These are phyloP conservation scores for Stenurella melanura DNA, from an alignment of 2,888 invertebrate species.

Conservation along the genomic window DNA sequence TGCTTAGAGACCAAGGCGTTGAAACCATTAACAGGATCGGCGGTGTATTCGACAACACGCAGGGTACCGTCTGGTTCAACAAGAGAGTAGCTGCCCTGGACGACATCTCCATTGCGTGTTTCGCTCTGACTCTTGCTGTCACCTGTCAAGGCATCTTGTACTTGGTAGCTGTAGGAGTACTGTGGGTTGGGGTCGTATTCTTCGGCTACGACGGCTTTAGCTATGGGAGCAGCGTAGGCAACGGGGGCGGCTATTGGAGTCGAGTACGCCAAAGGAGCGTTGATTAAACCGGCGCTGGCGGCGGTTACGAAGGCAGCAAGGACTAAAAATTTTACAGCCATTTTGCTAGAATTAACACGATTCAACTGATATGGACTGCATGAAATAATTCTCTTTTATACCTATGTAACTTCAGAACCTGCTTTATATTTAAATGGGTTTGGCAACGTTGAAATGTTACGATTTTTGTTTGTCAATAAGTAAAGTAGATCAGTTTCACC, in stretches of 20 bases:
- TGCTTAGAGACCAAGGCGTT: slow-evolving; percentile 77
- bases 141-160: slow-evolving; percentile 76
- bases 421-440: slow-evolving; percentile 11
- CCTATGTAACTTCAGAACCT: slow-evolving; percentile 16
- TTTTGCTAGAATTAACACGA: slow-evolving; percentile 1
- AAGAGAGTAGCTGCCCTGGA: slow-evolving; percentile 76
- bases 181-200: slow-evolving; percentile 72
- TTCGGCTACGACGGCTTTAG: slow-evolving; percentile 60
- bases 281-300: slow-evolving; percentile 58
- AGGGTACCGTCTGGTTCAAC: slow-evolving; percentile 79
- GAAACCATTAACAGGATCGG: slow-evolving; percentile 76
- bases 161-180: slow-evolving; percentile 77
- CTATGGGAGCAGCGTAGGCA: slow-evolving; percentile 53
- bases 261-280: slow-evolving; percentile 59
- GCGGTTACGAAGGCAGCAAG: slow-evolving; percentile 56
- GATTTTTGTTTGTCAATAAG: neutral
- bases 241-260: slow-evolving; percentile 52
- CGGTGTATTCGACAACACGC: slow-evolving; percentile 79
- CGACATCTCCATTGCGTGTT: slow-evolving; percentile 78
- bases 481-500: neutral
- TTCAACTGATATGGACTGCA: neutral
- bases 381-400: slow-evolving; percentile 9
- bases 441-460: neutral
- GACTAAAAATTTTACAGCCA: neutral
- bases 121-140: slow-evolving; percentile 79